Evolutionary conservation across 2,888 invertebrate species (phyloP), one percentile per base, ranked within the genome.

Genomic region (Nomada goodeniana): DNA sequence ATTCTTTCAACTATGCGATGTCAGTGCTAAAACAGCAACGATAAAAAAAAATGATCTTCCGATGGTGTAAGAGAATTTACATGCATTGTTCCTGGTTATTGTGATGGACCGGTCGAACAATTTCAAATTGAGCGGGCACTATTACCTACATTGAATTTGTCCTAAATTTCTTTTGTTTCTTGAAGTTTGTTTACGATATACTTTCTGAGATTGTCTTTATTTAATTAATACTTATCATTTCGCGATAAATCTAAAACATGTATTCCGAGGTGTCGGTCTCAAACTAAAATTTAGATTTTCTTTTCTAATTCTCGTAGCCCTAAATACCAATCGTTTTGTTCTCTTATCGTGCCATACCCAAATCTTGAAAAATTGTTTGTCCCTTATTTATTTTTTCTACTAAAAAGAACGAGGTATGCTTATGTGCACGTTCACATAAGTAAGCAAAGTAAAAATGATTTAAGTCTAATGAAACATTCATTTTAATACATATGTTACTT

Each of bases 61-160:
- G 61, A 15, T 36, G 59, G 79, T 68, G 80, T 78, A 80, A 80
- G 79, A 63, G 23, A 72, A 57, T 72, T 78, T 18, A 52, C 26
- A 36, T 36, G 36, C 26, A 47, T 78, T 44, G 55, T 57, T 78
- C 42, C 23, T 59, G 44, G 52, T 67, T 80, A 72, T 55, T 68
- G 60, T 47, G 61, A 80, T 75, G 75, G 73, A 80, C 76, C 79
- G 82, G 79, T 68, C 70, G 70, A 68, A 67, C 68, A 44, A 81
- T 76, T 85, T 83, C 76, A 83, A 83, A 85, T 83, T 71, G 60
- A 71, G 85, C 81, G 83, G 81, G 85, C 78, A 69, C 44, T 73
- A 36, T 68, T 79, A 60, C 42, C 26, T 42, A 20, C 50, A 55
- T 64, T 76, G 20, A 26, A 59, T 70, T 59, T 50, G 13, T 18